Base-by-base conservation (phyloP, 1,140 invertebrate genomes). In the Portunus trituberculatus region DNA sequence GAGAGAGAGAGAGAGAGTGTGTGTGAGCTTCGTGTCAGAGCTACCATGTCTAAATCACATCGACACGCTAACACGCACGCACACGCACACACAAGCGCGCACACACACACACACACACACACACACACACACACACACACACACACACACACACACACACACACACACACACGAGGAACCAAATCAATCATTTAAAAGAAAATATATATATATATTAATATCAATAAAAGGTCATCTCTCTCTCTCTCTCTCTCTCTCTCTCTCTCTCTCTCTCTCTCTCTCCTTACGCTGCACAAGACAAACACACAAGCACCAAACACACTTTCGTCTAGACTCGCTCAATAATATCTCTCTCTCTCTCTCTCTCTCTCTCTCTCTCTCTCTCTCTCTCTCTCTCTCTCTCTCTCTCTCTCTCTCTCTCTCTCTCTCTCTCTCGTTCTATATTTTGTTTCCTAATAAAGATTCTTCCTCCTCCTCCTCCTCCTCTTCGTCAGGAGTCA, bases 211-310 rank as follows among this genome's bases (percentile, higher is more conserved):
- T 39, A 39, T 2, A 39, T 2, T 39, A 39, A 39, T 2, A 39
- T 39, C 1, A 39, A 39, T 39, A 39, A 39, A n/a, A n/a, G n/a
- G 25, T 12, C 59, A 76, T 84, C 83, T 84, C 83, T 84, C 83
- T 84, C 83, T 84, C 83, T 84, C 83, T 84, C 83, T 84, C 83
- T 84, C 83, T 84, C 83, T 84, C 83, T 84, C 83, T 84, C 83
- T 84, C 83, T 84, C 83, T 84, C 83, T 84, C 83, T 84, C 83
- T 84, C 83, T 84, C 83, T 84, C 83, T 84, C 83, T 84, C 83
- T 84, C 83, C 28, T 25, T 25, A 12, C 31, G 12, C 31, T 25
- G 7, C 83, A 4, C 83, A 29, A 28, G 20, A 88, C 16, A 31
- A 88, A 31, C 25, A 88, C 52, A 88, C 16, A 31, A 88, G 7